A percentile compares a stretch with the other conserved stretches of the same genome.
Evolutionary conservation across 2,888 invertebrate species (phyloP).

Genomic region (Dicyrtomina minuta): DNA sequence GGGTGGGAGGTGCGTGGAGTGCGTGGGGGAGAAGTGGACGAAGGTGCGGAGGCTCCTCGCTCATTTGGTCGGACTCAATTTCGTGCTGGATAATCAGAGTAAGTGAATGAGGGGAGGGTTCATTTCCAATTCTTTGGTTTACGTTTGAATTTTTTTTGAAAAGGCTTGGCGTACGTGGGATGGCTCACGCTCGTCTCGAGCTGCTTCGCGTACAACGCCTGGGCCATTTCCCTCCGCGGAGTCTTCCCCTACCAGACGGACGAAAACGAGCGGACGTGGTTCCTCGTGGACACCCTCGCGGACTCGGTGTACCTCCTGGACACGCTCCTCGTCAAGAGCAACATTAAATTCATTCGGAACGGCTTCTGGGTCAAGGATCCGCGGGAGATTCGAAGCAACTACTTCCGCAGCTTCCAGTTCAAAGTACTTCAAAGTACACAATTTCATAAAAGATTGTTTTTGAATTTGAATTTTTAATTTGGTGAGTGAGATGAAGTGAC

Average conservation of each 20-base stretch:
- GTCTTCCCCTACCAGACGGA: constrained; percentile 79
- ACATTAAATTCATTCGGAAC: constrained; percentile 55
- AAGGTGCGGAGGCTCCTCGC: not conserved
- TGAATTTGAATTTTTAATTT: not conserved
- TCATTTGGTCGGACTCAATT: constrained; percentile 37
- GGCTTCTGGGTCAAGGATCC: constrained; percentile 71
- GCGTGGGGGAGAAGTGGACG: constrained; percentile 27
- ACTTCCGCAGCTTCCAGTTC: constrained; percentile 73
- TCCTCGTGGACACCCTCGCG: constrained; percentile 65
- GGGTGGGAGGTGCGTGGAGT: no score
- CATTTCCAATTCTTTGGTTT: not conserved
- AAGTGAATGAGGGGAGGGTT: constrained; percentile 19
- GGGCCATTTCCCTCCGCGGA: constrained; percentile 77
- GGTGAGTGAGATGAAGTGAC: not conserved
- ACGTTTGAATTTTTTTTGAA: constrained; percentile 20
- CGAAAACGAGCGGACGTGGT: constrained; percentile 68
- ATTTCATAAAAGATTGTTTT: not conserved
- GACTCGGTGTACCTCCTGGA: constrained; percentile 69
- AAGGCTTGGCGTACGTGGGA: constrained; percentile 69
- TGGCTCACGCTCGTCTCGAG: constrained; percentile 79
- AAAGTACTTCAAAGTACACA: constrained; percentile 73
- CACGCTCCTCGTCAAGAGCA: constrained; percentile 64
- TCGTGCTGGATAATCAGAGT: constrained; percentile 53
- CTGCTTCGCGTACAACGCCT: constrained; percentile 81
- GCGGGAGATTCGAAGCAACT: constrained; percentile 71